phyloP scores from a whole-genome alignment of 2,113 vertebrate species.

The Miniopterus natalensis region DNA sequence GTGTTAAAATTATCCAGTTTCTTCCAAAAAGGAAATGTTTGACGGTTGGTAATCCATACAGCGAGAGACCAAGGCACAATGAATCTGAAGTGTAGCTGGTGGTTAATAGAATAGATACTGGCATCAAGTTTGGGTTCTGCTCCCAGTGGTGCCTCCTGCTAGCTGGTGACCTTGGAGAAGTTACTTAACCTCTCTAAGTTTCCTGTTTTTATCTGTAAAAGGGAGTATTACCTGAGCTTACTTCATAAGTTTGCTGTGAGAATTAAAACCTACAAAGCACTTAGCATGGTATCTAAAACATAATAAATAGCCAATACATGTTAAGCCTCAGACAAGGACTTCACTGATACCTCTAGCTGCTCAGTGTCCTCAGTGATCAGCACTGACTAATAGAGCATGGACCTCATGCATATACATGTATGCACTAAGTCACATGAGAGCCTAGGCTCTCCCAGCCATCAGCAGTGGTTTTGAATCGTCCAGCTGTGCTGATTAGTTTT shows the following conservation, averaged over 20 bases:
- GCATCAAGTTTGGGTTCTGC: background rate
- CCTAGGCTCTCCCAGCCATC: background rate
- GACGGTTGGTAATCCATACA: background rate
- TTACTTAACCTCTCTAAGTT: background rate
- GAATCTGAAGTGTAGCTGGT: background rate
- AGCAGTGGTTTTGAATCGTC: background rate
- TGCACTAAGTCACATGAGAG: background rate
- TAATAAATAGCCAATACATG: slow-evolving; percentile 1
- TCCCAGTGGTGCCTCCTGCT: background rate
- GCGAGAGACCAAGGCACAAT: background rate
- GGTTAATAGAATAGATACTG: background rate
- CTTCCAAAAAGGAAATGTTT: background rate
- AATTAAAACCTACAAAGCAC: slow-evolving; percentile 31
- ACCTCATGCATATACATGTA: background rate
- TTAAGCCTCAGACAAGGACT: background rate
- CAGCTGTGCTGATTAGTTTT: slow-evolving; percentile 40
- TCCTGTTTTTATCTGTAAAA: background rate
- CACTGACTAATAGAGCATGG: background rate
- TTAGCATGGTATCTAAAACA: background rate
- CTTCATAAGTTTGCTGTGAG: background rate
- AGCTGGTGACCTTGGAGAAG: background rate
- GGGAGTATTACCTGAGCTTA: background rate
- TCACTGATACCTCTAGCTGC: background rate
- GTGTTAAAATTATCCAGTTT: background rate
- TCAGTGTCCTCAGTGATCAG: background rate